Base-by-base conservation (phyloP, 2,888 invertebrate genomes). In the Andrena chrysosceles region DNA sequence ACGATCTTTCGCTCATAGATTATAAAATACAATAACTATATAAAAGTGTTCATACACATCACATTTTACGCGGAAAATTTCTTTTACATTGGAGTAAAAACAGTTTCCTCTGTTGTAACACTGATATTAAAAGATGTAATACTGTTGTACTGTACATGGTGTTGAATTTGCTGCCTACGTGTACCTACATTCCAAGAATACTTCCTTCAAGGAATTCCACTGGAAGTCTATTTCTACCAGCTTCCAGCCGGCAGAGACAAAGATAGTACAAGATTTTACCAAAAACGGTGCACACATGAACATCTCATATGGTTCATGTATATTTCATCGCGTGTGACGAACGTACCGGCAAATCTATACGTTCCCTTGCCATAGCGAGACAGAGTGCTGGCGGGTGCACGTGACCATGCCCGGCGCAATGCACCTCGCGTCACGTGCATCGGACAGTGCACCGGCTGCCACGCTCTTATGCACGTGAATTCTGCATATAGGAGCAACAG, bases 391-490 rank as follows among this genome's bases (percentile, higher is more conserved):
- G 68, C 79, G 33, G 71, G 85, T 89, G 92, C 92, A 92, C 92
- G 92, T 92, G 92, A 92, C 90, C 86, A 83, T 78, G 78, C 73
- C 72, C 84, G 79, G 83, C 81, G 75, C 83, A 84, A 83, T 79
- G 89, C 85, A 84, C 56, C 78, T 71, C 56, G 85, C 89, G 91
- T 92, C 92, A 92, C 92, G 92, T 92, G 92, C 91, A 90, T 84
- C 86, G 86, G 85, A 87, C 88, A 91, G 84, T 88, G 89, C 88
- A 90, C 87, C 85, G 83, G 82, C 89, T 83, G 87, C 90, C 90
- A 91, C 90, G 90, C 90, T 91, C 88, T 90, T 89, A 88, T 88
- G 92, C 92, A 92, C 92, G 92, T 91, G 91, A 92, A 91, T 92
- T 89, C 87, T 85, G 83, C 83, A 86, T 84, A 83, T 86, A 83